Evolutionary conservation across 2,113 vertebrate genomes (phyloP).

Genomic region (Puma concolor): DNA sequence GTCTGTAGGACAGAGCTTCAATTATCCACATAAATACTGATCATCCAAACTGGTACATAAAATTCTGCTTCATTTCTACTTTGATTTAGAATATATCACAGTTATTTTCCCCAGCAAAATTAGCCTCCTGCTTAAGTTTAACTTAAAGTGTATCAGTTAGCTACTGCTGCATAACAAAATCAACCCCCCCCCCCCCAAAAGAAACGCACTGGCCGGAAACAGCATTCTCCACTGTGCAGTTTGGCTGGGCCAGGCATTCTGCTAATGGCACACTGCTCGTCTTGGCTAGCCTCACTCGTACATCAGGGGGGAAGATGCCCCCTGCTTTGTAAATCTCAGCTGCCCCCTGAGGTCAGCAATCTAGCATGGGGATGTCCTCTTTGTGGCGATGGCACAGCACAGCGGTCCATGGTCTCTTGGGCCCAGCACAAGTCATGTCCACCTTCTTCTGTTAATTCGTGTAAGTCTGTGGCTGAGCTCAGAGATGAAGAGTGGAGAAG

Average conservation of each 20-base stretch:
- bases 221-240: not conserved
- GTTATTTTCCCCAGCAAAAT: not conserved
- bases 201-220: not conserved
- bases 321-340: accelerated
- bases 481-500: not conserved
- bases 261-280: accelerated
- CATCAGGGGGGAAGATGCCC: accelerated
- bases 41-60: no score
- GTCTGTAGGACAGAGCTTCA: not conserved
- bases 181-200: not conserved
- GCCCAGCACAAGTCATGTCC: not conserved
- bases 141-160: not conserved
- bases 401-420: accelerated
- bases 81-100: not conserved
- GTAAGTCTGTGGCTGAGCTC: not conserved
- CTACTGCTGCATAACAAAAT: not conserved
- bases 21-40: not conserved
- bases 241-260: not conserved
- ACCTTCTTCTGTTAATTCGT: not conserved
- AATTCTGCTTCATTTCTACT: not conserved
- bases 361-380: no score
- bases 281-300: not conserved
- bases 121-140: not conserved
- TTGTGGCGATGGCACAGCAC: accelerated
- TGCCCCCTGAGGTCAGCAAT: not conserved